Percentiles rank a stretch among this genome's conserved stretches.
Conservation (phyloP, 2,888 invertebrate species). For the Sacculina carcini region DNA sequence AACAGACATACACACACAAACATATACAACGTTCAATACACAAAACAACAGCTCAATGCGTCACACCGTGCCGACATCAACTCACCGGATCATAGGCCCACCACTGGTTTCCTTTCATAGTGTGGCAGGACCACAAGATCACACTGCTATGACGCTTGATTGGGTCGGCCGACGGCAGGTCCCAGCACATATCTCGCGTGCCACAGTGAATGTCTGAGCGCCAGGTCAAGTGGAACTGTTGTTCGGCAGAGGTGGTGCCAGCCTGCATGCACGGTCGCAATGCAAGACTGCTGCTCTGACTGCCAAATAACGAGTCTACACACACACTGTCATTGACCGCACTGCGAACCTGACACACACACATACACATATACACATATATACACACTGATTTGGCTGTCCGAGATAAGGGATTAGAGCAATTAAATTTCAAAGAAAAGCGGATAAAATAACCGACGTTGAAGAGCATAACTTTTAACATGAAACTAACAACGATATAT, state of each 20-base stretch:
- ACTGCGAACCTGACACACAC: slow-evolving; percentile 37
- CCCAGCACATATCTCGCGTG: slow-evolving; percentile 50
- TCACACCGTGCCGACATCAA: slow-evolving; percentile 8
- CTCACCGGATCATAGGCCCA: slow-evolving; percentile 51
- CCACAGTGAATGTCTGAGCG: slow-evolving; percentile 49
- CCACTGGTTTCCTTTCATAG: slow-evolving; percentile 70
- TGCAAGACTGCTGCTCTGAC: too few species aligned
- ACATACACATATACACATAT: too few species aligned
- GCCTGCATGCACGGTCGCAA: slow-evolving; percentile 4
- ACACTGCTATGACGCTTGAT: slow-evolving; percentile 50
- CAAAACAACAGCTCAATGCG: neutral
- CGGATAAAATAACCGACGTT: too few species aligned
- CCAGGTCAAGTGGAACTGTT: slow-evolving; percentile 41
- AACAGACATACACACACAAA: neutral
- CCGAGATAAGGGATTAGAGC: too few species aligned
- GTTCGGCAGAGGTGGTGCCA: slow-evolving; percentile 10
- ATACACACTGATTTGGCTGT: too few species aligned
- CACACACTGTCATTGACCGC: slow-evolving; percentile 35
- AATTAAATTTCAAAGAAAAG: too few species aligned
- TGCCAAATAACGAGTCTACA: slow-evolving; percentile 36
- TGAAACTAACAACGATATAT: too few species aligned
- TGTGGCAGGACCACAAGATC: slow-evolving; percentile 59
- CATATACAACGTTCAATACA: neutral
- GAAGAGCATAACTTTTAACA: too few species aligned
- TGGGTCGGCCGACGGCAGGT: slow-evolving; percentile 38